Percentiles rank a stretch among this genome's conserved stretches.
Conservation (phyloP, 2,797 vertebrate species). For the Vireo griseus region DNA sequence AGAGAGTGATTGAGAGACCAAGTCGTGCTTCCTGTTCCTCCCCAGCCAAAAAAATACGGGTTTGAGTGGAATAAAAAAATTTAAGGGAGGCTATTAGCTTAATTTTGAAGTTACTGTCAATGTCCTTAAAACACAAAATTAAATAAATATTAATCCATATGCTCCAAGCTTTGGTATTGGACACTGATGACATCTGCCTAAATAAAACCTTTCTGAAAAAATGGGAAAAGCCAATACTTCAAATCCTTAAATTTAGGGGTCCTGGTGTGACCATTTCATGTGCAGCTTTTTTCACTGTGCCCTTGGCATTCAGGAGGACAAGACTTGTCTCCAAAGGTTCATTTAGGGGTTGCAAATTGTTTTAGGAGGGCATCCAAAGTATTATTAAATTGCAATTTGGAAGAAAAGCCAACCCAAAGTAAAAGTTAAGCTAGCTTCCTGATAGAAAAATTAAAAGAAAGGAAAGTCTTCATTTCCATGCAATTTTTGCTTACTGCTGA, state of each 20-base stretch:
- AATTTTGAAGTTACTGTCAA: slow-evolving; percentile 3
- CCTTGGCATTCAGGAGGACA: not conserved
- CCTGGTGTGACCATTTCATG: not conserved
- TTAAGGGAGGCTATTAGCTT: not conserved
- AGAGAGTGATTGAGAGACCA: slow-evolving; percentile 18
- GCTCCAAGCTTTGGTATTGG: not conserved
- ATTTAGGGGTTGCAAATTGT: not conserved
- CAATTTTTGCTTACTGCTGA: not conserved
- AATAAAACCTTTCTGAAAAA: not conserved
- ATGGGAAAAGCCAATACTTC: not conserved
- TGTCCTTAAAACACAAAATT: not conserved
- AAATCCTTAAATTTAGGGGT: not conserved
- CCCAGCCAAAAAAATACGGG: not conserved
- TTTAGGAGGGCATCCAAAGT: not conserved
- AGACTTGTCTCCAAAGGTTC: not conserved
- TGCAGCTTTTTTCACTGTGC: not conserved
- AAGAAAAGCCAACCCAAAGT: not conserved
- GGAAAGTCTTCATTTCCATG: not conserved
- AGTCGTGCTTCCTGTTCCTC: not conserved
- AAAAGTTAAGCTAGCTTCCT: not conserved
- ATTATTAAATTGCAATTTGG: not conserved
- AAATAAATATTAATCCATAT: not conserved
- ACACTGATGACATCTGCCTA: slow-evolving; percentile 24
- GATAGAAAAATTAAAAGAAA: not conserved
- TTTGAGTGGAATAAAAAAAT: not conserved